Conservation (phyloP, 2,797 vertebrate species). For the Aphelocoma californica region DNA sequence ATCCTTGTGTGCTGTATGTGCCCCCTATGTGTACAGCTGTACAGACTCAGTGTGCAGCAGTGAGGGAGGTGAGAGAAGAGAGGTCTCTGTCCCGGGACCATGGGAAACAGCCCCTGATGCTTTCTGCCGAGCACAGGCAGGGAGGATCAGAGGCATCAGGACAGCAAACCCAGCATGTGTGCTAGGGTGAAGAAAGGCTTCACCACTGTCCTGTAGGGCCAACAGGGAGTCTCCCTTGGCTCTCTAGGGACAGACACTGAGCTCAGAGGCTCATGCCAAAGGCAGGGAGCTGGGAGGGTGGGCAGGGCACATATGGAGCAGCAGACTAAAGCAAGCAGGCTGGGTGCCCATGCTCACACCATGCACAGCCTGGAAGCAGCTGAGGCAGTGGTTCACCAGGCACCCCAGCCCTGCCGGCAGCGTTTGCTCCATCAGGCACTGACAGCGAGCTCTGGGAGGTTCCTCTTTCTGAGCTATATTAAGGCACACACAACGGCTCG, state of each 20-base stretch:
- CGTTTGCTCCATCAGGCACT: neutral
- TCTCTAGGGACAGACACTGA: neutral
- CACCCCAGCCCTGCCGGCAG: neutral
- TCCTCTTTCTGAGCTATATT: constrained; percentile 53
- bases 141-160: neutral
- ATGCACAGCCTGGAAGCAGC: rapidly evolving
- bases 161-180: neutral
- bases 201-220: rapidly evolving
- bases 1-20: neutral
- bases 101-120: neutral
- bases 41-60: rapidly evolving
- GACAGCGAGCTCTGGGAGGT: neutral
- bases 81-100: neutral
- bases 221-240: rapidly evolving
- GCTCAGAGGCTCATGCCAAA: neutral
- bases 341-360: rapidly evolving
- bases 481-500: neutral
- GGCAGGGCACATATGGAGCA: neutral
- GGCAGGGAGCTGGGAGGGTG: neutral
- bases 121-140: neutral
- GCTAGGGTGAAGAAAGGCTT: neutral
- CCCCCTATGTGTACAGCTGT: neutral
- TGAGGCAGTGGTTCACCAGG: neutral
- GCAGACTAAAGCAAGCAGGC: rapidly evolving
- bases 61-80: neutral